Conservation (phyloP, 2,888 invertebrate genomes). For the Brachyptera putata region DNA sequence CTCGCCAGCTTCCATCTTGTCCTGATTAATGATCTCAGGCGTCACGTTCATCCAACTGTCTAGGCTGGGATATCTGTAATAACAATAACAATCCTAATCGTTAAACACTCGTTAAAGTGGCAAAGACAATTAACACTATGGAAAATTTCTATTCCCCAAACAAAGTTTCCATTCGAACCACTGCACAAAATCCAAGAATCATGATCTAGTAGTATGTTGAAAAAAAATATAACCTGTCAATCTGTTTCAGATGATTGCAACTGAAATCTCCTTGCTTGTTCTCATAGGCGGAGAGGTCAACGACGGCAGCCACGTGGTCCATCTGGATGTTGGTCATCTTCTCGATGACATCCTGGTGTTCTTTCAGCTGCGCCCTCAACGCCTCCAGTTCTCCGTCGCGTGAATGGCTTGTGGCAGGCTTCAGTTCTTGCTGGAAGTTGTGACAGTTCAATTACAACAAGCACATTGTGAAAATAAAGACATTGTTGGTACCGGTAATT, state of each 20-base stretch:
- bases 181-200: no score
- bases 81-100: no score
- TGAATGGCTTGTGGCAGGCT: not conserved
- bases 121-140: no score
- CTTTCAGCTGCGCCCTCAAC: not conserved
- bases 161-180: no score
- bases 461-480: no score
- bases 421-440: not conserved
- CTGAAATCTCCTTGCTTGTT: not conserved
- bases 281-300: not conserved
- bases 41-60: conserved; percentile 25
- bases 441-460: not conserved
- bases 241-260: no score
- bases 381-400: not conserved
- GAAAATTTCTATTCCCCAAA: no score
- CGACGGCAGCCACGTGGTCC: not conserved
- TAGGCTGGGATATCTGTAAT: no score
- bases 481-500: no score
- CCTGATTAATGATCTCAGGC: conserved; percentile 13
- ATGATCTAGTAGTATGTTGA: no score
- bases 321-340: not conserved
- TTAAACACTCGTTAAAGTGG: no score
- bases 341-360: not conserved
- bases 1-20: conserved; percentile 5
- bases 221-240: no score